phyloP scores from a whole-genome alignment of 2,888 invertebrate genomes.

The Helleia helle region DNA sequence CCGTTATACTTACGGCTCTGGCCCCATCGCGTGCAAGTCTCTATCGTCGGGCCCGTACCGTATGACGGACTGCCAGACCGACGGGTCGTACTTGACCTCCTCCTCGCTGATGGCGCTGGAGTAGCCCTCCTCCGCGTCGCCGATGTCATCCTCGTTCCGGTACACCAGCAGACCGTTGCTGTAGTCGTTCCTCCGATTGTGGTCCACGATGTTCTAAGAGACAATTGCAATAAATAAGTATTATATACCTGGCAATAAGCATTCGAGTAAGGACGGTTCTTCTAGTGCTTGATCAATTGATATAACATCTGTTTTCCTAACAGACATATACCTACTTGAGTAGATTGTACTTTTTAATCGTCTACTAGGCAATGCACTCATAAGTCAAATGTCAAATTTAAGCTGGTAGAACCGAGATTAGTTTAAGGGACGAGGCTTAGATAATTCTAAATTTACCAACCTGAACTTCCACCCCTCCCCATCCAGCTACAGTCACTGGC shows the following conservation, averaged over 20 bases:
- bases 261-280: too few species aligned
- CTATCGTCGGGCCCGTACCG: slow-evolving; percentile 72
- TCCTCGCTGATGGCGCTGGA: slow-evolving; percentile 85
- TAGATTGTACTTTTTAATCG: too few species aligned
- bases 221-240: too few species aligned
- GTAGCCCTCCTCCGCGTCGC: slow-evolving; percentile 75
- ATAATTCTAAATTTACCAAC: too few species aligned
- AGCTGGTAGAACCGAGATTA: too few species aligned
- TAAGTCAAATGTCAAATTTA: too few species aligned
- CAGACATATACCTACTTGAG: too few species aligned
- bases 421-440: too few species aligned
- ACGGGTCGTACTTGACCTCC: slow-evolving; percentile 79
- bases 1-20: slow-evolving; percentile 4
- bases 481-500: slow-evolving; percentile 40
- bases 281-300: too few species aligned
- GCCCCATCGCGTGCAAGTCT: slow-evolving; percentile 53
- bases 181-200: slow-evolving; percentile 53
- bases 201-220: slow-evolving; percentile 35
- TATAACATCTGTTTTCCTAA: too few species aligned
- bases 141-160: slow-evolving; percentile 48
- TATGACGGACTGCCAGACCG: slow-evolving; percentile 81
- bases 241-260: too few species aligned
- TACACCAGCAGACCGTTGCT: slow-evolving; percentile 75
- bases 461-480: slow-evolving; percentile 58
- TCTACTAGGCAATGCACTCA: too few species aligned